Percentiles rank a stretch among this genome's conserved stretches.
phyloP scores from a whole-genome alignment of 2,888 invertebrate species.

The Meiosimyza decipiens region DNA sequence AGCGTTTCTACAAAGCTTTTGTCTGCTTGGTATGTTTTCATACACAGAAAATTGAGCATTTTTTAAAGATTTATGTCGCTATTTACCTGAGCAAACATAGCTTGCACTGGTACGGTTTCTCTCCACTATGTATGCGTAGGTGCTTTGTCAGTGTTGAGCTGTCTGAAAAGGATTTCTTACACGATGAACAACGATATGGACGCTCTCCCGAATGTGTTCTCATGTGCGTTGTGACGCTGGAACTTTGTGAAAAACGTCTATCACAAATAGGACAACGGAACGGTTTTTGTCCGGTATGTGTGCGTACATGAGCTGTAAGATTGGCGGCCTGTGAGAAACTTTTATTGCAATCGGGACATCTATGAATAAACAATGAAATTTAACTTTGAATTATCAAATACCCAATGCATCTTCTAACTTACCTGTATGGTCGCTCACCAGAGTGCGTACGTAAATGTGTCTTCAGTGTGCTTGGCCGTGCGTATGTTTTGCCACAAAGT shows the following conservation, averaged over 20 bases:
- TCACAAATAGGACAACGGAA: conserved; percentile 98
- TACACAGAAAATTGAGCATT: too few relatives aligned
- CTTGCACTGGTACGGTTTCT: conserved; percentile 98
- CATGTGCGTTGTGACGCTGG: conserved; percentile 97
- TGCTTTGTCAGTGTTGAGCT: conserved; percentile 98
- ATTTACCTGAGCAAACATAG: conserved; percentile 85
- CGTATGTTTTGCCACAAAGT: conserved; percentile 96
- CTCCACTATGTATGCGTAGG: conserved; percentile 78
- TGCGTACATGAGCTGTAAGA: conserved; percentile 91
- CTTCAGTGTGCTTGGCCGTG: conserved; percentile 95
- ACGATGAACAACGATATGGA: conserved; percentile 94
- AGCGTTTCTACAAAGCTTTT: background rate
- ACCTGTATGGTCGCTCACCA: conserved; percentile 80
- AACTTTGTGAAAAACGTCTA: conserved; percentile 95
- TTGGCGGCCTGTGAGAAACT: conserved; percentile 99
- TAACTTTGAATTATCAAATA: background rate
- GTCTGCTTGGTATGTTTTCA: background rate
- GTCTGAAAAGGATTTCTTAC: conserved; percentile 98
- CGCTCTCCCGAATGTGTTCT: conserved; percentile 97
- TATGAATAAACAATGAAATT: conserved; percentile 23
- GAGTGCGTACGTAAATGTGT: conserved; percentile 97
- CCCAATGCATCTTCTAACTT: conserved; percentile 7
- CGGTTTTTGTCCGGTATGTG: conserved; percentile 97
- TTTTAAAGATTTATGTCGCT: background rate
- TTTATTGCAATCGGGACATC: conserved; percentile 93